Evolutionary conservation across 2,888 invertebrate genomes (phyloP).

Genomic region (Dorcus parallelipipedus): DNA sequence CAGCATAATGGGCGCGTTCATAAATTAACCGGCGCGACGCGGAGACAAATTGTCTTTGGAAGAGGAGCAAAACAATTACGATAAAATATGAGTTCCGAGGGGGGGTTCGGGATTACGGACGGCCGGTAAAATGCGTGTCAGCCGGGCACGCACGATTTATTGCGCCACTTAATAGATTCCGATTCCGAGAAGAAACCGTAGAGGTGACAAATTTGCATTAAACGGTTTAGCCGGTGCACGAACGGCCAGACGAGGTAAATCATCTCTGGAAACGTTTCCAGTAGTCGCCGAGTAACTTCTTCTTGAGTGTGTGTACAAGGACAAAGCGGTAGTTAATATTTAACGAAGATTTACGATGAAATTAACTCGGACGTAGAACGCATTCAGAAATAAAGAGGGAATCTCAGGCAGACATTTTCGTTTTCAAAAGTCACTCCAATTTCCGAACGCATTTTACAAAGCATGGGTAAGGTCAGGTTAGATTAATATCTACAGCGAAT

Average conservation of each 20-base stretch:
- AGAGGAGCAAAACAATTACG: conserved; percentile 7
- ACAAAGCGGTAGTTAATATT: conserved; percentile 8
- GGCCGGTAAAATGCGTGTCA: conserved; percentile 9
- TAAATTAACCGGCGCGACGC: neutral
- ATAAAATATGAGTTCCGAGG: conserved; percentile 11
- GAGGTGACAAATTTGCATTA: conserved; percentile 18
- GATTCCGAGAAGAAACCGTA: conserved; percentile 10
- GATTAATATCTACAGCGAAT: too few species aligned
- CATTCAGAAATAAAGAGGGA: too few species aligned
- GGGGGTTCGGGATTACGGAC: conserved; percentile 7
- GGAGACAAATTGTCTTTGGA: conserved; percentile 5
- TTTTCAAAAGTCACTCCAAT: too few species aligned
- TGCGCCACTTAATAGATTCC: conserved; percentile 8
- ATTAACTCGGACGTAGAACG: neutral
- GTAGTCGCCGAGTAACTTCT: conserved; percentile 9
- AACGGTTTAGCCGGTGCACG: conserved; percentile 11
- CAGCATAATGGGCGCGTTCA: neutral
- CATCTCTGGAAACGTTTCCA: conserved; percentile 12
- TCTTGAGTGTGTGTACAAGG: conserved; percentile 1
- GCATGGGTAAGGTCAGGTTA: too few species aligned
- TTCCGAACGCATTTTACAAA: too few species aligned
- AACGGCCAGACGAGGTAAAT: conserved; percentile 10
- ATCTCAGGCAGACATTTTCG: too few species aligned
- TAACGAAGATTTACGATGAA: conserved; percentile 5
- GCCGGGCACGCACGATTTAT: conserved; percentile 9